Percentiles rank a stretch among this genome's conserved stretches.
These are phyloP conservation scores for Isaurus tuberculatus DNA, from an alignment of 92 coral and sea anemone species.

Conservation along the genomic window DNA sequence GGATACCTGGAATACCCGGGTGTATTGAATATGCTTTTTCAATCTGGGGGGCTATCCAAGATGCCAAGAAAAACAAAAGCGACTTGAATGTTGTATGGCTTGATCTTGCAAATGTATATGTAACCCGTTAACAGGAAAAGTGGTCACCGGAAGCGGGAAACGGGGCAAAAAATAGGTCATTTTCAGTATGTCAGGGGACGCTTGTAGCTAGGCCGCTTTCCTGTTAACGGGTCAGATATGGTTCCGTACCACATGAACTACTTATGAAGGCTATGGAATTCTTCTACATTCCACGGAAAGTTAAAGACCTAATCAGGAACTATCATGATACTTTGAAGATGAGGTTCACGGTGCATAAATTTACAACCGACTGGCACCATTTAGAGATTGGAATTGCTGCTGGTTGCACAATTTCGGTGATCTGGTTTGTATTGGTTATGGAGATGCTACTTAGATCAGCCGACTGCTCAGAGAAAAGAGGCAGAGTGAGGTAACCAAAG, in stretches of 20 bases:
- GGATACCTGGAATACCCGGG: constrained; percentile 26
- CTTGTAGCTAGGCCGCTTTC: too few species aligned
- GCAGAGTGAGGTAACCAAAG: constrained; percentile 1
- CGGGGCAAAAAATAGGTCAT: too few species aligned
- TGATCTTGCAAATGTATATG: too few species aligned
- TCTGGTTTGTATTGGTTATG: constrained; percentile 16
- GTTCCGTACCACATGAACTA: constrained; percentile 28
- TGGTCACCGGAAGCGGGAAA: too few species aligned
- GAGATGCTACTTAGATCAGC: constrained; percentile 17
- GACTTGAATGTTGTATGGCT: constrained; percentile 45
- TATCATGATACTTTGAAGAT: not conserved
- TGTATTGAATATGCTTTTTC: constrained; percentile 22
- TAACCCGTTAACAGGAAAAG: too few species aligned
- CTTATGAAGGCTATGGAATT: too few species aligned
- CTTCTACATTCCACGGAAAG: constrained; percentile 20
- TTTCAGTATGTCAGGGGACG: too few species aligned
- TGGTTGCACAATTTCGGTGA: constrained; percentile 40
- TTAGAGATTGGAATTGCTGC: constrained; percentile 43
- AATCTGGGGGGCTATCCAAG: constrained; percentile 28
- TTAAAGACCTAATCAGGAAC: not conserved
- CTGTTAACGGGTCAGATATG: too few species aligned
- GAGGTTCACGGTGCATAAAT: not conserved
- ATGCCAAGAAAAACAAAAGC: constrained; percentile 16
- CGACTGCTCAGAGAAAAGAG: constrained; percentile 1
- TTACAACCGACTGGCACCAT: constrained; percentile 29